phyloP scores from a whole-genome alignment of 2,888 invertebrate species.

The Myopa tessellatipennis region DNA sequence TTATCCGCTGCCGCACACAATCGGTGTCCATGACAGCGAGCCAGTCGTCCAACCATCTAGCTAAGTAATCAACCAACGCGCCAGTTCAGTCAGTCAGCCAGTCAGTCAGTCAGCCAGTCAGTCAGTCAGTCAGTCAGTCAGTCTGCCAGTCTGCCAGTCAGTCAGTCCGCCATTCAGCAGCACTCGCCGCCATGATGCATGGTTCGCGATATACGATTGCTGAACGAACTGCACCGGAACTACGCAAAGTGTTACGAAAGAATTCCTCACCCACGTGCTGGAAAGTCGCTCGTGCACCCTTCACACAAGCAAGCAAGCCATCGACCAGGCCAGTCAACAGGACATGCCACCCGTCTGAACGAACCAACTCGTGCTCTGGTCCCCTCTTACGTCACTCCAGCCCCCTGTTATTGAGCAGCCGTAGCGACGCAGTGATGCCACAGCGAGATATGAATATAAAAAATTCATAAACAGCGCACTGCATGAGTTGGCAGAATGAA shows the following conservation, averaged over 20 bases:
- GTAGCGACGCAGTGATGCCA: conserved; percentile 16
- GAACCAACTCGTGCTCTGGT: too few species aligned
- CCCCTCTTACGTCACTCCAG: too few species aligned
- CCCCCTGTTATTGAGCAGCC: background rate
- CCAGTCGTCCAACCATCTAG: too few species aligned
- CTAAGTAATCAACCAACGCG: too few species aligned
- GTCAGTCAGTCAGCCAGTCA: too few species aligned
- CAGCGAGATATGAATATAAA: conserved; percentile 45
- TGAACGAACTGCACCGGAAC: conserved; percentile 41
- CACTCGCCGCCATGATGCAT: conserved; percentile 19
- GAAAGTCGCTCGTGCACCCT: conserved; percentile 3
- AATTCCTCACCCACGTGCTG: conserved; percentile 45
- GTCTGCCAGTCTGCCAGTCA: background rate
- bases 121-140: too few species aligned
- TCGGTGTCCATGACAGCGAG: conserved; percentile 33
- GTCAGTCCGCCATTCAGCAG: background rate
- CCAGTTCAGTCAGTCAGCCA: background rate
- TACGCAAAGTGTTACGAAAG: conserved; percentile 49
- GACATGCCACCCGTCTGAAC: too few species aligned
- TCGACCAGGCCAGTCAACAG: background rate
- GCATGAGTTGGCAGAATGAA: background rate
- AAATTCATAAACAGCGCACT: conserved; percentile 45
- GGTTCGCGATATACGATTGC: too few species aligned
- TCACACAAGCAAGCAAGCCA: background rate
- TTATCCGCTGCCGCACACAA: conserved; percentile 27